Base-by-base conservation (phyloP, 1,140 invertebrate genomes). In the Ostrea edulis region DNA sequence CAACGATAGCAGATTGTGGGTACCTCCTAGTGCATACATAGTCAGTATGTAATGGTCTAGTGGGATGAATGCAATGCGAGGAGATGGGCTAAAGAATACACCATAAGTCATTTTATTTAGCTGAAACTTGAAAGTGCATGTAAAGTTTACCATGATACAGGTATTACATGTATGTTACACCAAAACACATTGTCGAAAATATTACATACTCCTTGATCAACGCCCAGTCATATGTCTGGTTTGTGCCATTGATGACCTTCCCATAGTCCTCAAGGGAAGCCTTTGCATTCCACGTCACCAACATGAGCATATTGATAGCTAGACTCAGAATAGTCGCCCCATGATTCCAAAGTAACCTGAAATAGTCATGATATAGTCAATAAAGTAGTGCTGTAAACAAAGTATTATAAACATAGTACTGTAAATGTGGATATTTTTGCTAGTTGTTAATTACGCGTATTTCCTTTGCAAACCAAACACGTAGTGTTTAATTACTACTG, bases 271-370 rank as follows among this genome's bases (percentile, higher is more conserved):
- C 91, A 83, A 93, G 71, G 20, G 93, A 91, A 14, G 93, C 91
- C 55, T 93, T 92, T 25, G 93, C 92, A 85, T 95, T 92, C 94
- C 94, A 95, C 8, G 94, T 94, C 5, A 93, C 85, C 82, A 95
- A 85, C 94, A 95, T 95, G 14, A 94, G 77, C 22, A 94, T 88
- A 86, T 95, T 95, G 84, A 95, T 95, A 12, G 93, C 93, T 65
- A 94, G 84, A 90, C 94, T 94, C 17, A 95, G 91, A 52, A 94
- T 54, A 35, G 91, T 94, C 20, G 92, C 91, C 22, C 92, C 91
- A 87, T 94, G 91, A 88, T 94, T 95, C 94, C 94, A 95, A 22
- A 94, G 65, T 81, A 95, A 88, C 94, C 94, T 95, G 81, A 14
- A 87, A 83, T 29, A 82, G n/a, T 62, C 17, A 62, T 20, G 17